A percentile compares a stretch with the other conserved stretches of the same genome.
Conservation (phyloP, 2,113 vertebrate species). For the Craseonycteris thonglongyai region DNA sequence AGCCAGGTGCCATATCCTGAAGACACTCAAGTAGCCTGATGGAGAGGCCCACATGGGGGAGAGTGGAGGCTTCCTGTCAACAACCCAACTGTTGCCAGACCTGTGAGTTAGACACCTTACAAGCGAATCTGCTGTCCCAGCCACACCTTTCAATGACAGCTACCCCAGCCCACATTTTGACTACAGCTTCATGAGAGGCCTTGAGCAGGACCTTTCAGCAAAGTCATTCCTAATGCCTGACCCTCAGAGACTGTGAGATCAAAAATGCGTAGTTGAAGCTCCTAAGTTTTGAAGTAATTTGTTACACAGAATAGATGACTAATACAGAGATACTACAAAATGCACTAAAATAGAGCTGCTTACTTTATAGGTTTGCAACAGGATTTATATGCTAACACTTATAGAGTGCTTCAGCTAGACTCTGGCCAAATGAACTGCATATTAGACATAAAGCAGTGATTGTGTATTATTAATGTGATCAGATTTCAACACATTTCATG, state of each 20-base stretch:
- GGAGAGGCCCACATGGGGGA: neutral
- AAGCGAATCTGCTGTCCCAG: neutral
- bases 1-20: neutral
- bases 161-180: neutral
- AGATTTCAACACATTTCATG: conserved; percentile 71
- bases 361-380: neutral
- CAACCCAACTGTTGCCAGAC: neutral
- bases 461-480: conserved; percentile 65
- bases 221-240: neutral
- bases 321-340: neutral
- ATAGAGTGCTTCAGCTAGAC: conserved; percentile 5
- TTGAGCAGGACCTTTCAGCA: neutral
- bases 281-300: conserved; percentile 1
- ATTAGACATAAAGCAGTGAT: conserved; percentile 47
- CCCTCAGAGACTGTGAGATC: neutral
- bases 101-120: neutral
- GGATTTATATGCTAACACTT: conserved; percentile 33
- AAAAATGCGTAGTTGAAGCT: neutral
- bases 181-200: neutral
- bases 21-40: neutral
- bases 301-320: neutral
- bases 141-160: neutral
- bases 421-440: conserved; percentile 48
- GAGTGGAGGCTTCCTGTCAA: neutral
- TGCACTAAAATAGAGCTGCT: neutral